Evolutionary conservation across 2,888 invertebrate genomes (phyloP).

Genomic region (Papilio gigon): DNA sequence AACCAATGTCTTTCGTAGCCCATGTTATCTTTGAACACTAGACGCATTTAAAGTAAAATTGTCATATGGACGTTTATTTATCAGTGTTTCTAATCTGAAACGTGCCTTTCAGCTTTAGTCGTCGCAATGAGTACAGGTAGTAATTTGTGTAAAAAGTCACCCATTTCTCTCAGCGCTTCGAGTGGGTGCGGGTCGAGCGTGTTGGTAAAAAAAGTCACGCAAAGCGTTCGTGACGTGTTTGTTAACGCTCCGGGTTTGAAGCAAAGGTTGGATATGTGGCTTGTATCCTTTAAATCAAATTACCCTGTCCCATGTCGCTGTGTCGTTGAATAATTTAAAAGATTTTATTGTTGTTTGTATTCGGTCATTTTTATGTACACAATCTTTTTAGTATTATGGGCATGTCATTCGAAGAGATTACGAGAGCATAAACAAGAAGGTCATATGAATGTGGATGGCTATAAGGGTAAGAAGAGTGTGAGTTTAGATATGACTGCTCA

Average conservation of each 20-base stretch:
- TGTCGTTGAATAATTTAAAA: conserved; percentile 52
- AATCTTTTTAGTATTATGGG: not conserved
- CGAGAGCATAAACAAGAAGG: no score
- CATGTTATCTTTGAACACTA: not conserved
- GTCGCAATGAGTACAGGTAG: conserved; percentile 48
- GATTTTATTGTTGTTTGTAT: conserved; percentile 11
- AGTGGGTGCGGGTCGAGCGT: conserved; percentile 57
- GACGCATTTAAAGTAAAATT: not conserved
- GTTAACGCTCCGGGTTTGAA: conserved; percentile 67
- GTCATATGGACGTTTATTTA: not conserved
- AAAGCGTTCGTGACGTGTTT: conserved; percentile 68
- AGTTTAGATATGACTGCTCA: no score
- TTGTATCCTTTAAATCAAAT: conserved; percentile 66
- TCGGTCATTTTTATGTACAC: not conserved
- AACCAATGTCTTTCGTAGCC: not conserved
- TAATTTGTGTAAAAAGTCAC: conserved; percentile 61
- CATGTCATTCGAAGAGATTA: no score
- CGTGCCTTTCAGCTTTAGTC: conserved; percentile 3
- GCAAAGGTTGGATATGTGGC: conserved; percentile 64
- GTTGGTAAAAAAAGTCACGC: conserved; percentile 60
- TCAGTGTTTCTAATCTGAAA: conserved; percentile 21
- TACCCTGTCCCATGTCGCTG: conserved; percentile 56
- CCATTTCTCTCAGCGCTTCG: conserved; percentile 68
- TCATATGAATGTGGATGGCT: no score
- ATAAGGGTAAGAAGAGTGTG: no score